A percentile compares a stretch with the other conserved stretches of the same genome.
phyloP scores from a whole-genome alignment of 2,113 vertebrate species.

The Callipepla californica region DNA sequence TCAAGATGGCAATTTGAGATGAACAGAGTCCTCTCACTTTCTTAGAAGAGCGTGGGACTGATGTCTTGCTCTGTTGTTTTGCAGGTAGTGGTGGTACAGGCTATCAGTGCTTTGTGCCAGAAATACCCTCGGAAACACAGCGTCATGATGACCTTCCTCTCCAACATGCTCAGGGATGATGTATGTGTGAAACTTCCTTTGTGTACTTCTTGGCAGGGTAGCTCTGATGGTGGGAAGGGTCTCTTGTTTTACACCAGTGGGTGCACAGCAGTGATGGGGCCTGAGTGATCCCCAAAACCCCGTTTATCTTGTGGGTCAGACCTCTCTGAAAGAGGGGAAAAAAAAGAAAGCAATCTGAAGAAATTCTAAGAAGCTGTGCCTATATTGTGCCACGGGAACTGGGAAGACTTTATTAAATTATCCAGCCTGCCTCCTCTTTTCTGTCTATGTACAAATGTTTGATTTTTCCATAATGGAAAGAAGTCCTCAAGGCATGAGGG shows the following conservation, averaged over 20 bases:
- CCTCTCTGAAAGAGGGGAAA: neutral
- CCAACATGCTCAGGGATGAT: slow-evolving; percentile 98
- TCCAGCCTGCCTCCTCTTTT: fast-evolving
- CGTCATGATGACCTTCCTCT: slow-evolving; percentile 98
- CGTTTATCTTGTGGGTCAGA: neutral
- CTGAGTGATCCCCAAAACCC: neutral
- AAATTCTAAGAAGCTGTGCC: neutral
- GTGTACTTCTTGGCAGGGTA: neutral
- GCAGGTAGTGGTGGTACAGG: slow-evolving; percentile 98
- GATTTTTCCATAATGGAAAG: neutral
- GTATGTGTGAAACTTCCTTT: slow-evolving; percentile 75
- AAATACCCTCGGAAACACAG: slow-evolving; percentile 98
- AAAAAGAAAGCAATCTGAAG: neutral
- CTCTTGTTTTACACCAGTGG: fast-evolving
- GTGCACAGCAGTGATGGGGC: neutral
- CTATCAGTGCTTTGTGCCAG: slow-evolving; percentile 97
- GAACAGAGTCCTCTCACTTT: fast-evolving
- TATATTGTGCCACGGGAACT: neutral
- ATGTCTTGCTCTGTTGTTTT: neutral
- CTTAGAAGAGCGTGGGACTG: fast-evolving
- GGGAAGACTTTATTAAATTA: neutral
- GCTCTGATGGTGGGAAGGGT: neutral
- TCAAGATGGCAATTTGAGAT: fast-evolving
- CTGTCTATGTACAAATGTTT: neutral
- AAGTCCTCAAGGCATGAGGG: fast-evolving